A percentile compares a stretch with the other conserved stretches of the same genome.
Conservation (phyloP, 2,113 vertebrate genomes). For the Megaleporinus macrocephalus region DNA sequence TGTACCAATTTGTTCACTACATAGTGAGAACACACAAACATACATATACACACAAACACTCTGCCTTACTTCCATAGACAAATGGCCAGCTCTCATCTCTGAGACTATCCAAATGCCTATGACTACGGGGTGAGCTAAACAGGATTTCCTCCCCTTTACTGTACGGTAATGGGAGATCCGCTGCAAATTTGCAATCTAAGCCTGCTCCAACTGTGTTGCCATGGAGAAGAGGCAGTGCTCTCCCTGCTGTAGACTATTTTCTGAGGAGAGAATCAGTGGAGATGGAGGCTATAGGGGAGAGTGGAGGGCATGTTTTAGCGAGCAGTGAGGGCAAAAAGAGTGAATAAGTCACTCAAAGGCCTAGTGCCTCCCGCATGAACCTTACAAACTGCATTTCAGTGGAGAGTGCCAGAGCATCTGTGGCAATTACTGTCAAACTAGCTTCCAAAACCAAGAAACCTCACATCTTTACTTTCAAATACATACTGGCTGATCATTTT, state of each 20-base stretch:
- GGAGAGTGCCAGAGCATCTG: not conserved
- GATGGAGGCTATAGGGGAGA: not conserved
- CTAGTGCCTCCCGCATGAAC: not conserved
- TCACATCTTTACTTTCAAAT: no score
- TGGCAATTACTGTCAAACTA: not conserved
- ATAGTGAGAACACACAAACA: not conserved
- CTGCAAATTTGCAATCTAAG: slow-evolving; percentile 40
- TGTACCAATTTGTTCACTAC: slow-evolving; percentile 15
- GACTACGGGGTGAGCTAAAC: slow-evolving; percentile 9
- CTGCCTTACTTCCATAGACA: not conserved
- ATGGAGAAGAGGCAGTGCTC: slow-evolving; percentile 16
- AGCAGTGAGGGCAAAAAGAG: not conserved
- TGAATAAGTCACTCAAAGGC: slow-evolving; percentile 1
- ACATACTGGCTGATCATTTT: no score
- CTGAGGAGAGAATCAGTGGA: not conserved
- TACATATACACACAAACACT: not conserved
- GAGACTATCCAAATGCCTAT: slow-evolving; percentile 10
- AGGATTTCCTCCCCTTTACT: not conserved
- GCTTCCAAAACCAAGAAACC: not conserved
- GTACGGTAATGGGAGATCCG: slow-evolving; percentile 8
- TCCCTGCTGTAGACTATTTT: not conserved
- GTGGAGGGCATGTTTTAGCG: not conserved
- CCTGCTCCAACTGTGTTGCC: slow-evolving; percentile 25
- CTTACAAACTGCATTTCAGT: not conserved
- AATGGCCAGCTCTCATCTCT: slow-evolving; percentile 24